A percentile compares a stretch with the other conserved stretches of the same genome.
Evolutionary conservation across 2,113 vertebrate species (phyloP).

Genomic region (Barnardius zonarius): DNA sequence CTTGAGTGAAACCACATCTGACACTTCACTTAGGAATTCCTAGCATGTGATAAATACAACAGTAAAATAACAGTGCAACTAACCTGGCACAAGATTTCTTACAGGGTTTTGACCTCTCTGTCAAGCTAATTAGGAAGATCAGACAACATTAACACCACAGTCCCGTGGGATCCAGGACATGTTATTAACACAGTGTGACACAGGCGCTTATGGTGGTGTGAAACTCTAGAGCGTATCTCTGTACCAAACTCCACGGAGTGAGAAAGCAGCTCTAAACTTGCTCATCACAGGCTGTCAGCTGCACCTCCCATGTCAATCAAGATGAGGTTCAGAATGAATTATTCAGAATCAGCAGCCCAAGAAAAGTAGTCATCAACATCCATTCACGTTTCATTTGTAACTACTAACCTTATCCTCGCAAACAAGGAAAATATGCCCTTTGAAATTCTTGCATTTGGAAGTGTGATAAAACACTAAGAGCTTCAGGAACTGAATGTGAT

Average conservation of each 20-base stretch:
- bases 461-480: not conserved
- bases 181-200: not conserved
- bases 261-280: not conserved
- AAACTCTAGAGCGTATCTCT: not conserved
- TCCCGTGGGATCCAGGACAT: not conserved
- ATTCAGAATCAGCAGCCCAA: not conserved
- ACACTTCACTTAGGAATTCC: not conserved
- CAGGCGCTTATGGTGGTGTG: not conserved
- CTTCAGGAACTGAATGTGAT: not conserved
- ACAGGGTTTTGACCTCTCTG: conserved; percentile 16
- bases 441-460: not conserved
- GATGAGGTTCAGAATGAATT: not conserved
- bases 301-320: not conserved
- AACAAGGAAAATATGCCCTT: not conserved
- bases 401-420: not conserved
- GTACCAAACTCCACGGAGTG: not conserved
- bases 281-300: not conserved
- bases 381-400: not conserved
- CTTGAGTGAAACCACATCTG: not conserved
- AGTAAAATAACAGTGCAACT: not conserved
- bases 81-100: not conserved
- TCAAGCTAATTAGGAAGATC: conserved; percentile 32
- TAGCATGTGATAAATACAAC: conserved; percentile 4
- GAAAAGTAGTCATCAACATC: not conserved
- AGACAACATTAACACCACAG: not conserved